Evolutionary conservation across 2,888 invertebrate species (phyloP).

Genomic region (Acanthosepion pharaonis): DNA sequence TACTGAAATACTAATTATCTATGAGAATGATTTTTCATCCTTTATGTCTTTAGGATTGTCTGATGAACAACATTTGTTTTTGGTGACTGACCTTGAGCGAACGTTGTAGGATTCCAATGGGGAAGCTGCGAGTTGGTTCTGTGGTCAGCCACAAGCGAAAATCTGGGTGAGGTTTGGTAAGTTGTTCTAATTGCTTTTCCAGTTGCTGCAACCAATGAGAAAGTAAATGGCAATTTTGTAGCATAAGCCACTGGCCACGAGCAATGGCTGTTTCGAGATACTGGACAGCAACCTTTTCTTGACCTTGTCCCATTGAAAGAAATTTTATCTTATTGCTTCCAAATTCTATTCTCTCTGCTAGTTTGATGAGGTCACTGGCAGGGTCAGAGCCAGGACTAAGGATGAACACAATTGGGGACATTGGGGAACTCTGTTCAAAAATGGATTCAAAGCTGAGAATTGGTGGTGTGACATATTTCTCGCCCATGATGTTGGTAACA

Average conservation of each 20-base stretch:
- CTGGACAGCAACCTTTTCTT: slow-evolving; percentile 78
- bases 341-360: slow-evolving; percentile 75
- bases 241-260: slow-evolving; percentile 90
- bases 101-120: slow-evolving; percentile 89
- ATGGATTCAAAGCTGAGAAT: slow-evolving; percentile 88
- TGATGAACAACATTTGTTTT: too few relatives aligned
- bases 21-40: too few relatives aligned
- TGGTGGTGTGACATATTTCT: slow-evolving; percentile 91
- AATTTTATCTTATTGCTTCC: slow-evolving; percentile 75
- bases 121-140: slow-evolving; percentile 89
- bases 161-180: slow-evolving; percentile 88
- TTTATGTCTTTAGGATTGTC: too few relatives aligned
- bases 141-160: slow-evolving; percentile 95
- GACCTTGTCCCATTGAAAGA: slow-evolving; percentile 76
- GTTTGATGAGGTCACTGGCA: slow-evolving; percentile 75
- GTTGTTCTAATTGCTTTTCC: slow-evolving; percentile 87
- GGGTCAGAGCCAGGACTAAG: slow-evolving; percentile 76
- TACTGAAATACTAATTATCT: too few relatives aligned
- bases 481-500: slow-evolving; percentile 87
- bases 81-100: slow-evolving; percentile 81
- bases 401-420: slow-evolving; percentile 76
- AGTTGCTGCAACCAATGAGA: slow-evolving; percentile 85
- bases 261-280: slow-evolving; percentile 74
- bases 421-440: slow-evolving; percentile 87
- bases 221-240: slow-evolving; percentile 92